phyloP scores from a whole-genome alignment of 2,888 invertebrate genomes.

The Sisyra terminalis region DNA sequence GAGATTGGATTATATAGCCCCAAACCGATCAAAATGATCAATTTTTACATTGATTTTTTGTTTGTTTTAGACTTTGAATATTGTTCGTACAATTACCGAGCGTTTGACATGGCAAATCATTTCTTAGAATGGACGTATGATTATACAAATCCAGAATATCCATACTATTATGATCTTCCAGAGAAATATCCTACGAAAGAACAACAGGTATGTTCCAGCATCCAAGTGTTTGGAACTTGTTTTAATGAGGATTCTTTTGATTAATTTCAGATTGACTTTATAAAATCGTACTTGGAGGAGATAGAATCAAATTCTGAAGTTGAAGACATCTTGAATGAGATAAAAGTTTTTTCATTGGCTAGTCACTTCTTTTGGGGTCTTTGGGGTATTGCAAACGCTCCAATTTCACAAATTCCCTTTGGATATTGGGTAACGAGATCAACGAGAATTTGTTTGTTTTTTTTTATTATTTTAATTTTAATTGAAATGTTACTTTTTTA shows the following conservation, averaged over 20 bases:
- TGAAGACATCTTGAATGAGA: slow-evolving; percentile 37
- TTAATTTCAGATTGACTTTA: slow-evolving; percentile 25
- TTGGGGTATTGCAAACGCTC: slow-evolving; percentile 82
- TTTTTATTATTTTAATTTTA: neutral
- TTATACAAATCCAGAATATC: slow-evolving; percentile 61
- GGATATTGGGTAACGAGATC: slow-evolving; percentile 73
- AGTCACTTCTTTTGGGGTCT: slow-evolving; percentile 90
- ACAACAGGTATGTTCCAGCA: slow-evolving; percentile 69
- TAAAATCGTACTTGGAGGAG: slow-evolving; percentile 38
- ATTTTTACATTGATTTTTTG: no score
- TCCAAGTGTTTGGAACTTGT: slow-evolving; percentile 1
- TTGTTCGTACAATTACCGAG: slow-evolving; percentile 86
- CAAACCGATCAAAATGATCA: no score
- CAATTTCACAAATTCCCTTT: slow-evolving; percentile 77
- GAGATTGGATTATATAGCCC: no score
- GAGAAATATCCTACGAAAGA: slow-evolving; percentile 58
- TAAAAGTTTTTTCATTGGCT: slow-evolving; percentile 67
- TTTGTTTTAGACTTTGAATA: slow-evolving; percentile 65
- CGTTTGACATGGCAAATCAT: slow-evolving; percentile 89
- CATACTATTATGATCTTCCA: slow-evolving; percentile 53
- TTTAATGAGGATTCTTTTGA: slow-evolving; percentile 1
- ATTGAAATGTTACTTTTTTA: slow-evolving; percentile 25
- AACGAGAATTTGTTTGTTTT: neutral
- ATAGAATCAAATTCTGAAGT: slow-evolving; percentile 21
- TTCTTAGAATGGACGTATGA: slow-evolving; percentile 87